Conservation (phyloP, 2,888 invertebrate species). For the Mylabris sibirica region DNA sequence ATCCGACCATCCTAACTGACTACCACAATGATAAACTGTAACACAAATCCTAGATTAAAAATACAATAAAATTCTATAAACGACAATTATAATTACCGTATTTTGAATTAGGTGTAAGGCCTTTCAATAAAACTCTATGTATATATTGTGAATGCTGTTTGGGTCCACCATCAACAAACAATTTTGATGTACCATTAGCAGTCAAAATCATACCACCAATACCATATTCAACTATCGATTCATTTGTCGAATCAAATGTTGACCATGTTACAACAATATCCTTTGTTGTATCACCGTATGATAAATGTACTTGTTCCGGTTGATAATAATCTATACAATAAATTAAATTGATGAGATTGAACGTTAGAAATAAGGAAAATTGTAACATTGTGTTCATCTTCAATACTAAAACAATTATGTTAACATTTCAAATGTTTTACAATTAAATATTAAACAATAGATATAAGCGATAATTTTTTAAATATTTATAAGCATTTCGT, state of each 20-base stretch:
- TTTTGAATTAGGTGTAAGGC: slow-evolving; percentile 69
- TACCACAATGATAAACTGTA: slow-evolving; percentile 83
- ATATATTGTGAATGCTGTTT: slow-evolving; percentile 74
- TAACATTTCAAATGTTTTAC: not conserved
- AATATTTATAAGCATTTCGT: not conserved
- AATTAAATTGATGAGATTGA: not conserved
- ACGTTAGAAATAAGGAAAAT: not conserved
- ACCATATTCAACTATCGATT: slow-evolving; percentile 80
- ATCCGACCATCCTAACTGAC: slow-evolving; percentile 82
- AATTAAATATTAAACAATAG: slow-evolving; percentile 26
- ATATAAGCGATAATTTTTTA: not conserved
- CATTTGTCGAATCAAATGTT: slow-evolving; percentile 72
- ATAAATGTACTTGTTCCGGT: slow-evolving; percentile 74
- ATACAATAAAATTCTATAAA: not conserved
- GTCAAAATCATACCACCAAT: slow-evolving; percentile 66
- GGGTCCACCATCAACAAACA: slow-evolving; percentile 80
- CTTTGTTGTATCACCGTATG: slow-evolving; percentile 70
- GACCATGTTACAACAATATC: slow-evolving; percentile 86
- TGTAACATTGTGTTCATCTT: not conserved
- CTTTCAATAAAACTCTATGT: slow-evolving; percentile 73
- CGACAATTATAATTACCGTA: slow-evolving; percentile 65
- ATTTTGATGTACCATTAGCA: slow-evolving; percentile 66
- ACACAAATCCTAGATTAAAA: slow-evolving; percentile 15
- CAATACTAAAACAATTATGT: not conserved
- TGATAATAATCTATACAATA: slow-evolving; percentile 60